phyloP scores from a whole-genome alignment of 2,113 vertebrate genomes.

The Cochlearius cochlearius region DNA sequence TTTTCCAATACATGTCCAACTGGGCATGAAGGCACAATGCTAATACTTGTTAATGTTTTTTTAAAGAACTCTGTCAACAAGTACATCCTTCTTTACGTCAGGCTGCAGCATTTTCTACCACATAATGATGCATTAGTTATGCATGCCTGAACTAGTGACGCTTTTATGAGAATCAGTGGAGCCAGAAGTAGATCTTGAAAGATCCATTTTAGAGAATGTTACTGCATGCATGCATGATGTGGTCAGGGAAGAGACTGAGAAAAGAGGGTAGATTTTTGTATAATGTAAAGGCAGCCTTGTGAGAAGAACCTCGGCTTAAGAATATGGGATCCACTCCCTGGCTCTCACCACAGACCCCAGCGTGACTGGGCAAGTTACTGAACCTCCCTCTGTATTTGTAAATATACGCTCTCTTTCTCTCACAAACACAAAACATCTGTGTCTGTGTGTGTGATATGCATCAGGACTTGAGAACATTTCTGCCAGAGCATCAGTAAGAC shows the following conservation, averaged over 20 bases:
- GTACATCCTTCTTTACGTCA: not conserved
- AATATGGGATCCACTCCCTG: not conserved
- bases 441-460: not conserved
- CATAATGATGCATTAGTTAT: not conserved
- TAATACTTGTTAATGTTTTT: not conserved
- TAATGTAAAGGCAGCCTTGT: not conserved
- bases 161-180: not conserved
- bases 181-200: not conserved
- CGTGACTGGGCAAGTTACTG: not conserved
- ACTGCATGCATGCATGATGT: fast-evolving
- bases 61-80: not conserved
- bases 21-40: not conserved
- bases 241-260: not conserved
- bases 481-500: not conserved
- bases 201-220: not conserved
- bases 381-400: not conserved
- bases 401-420: not conserved
- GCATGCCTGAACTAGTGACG: not conserved
- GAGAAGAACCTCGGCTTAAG: not conserved
- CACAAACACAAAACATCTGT: not conserved
- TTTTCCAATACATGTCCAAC: not conserved
- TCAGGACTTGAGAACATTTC: not conserved
- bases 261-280: not conserved
- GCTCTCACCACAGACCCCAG: not conserved
- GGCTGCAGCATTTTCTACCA: not conserved